Base-by-base conservation (phyloP, 2,113 vertebrate genomes). In the Leptobrachium leishanense region DNA sequence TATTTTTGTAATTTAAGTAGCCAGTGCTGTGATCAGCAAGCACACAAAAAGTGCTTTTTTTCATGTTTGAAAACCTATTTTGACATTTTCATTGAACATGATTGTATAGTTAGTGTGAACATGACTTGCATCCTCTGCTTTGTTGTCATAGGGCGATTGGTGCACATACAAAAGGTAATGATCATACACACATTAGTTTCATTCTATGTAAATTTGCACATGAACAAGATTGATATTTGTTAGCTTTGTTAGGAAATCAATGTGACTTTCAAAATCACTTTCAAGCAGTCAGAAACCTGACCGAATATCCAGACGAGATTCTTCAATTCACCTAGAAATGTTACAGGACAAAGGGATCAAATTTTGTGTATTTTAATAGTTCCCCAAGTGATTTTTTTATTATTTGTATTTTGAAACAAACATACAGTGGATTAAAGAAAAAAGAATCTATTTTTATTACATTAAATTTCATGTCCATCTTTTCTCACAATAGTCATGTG, bases 291-390 rank as follows among this genome's bases (percentile, higher is more conserved):
- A 86, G 79, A 80, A 87, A 74, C 82, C 71, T 82, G 85, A 83
- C 72, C 84, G 86, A 77, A 74, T 84, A 46, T 81, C 54, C 62
- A 44, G 2, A 77, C 69, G 68, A 81, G 66, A 68, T 82, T 83
- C 9, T 72, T 82, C 76, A 72, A 75, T 76, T 87, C 82, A 78
- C 87, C 41, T 88, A 88, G 83, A 82, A 87, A 84, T 84, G 86
- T 86, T 83, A 79, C 75, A 82, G 85, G 75, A 68, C 55, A 87
- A 86, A 82, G 80, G 84, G 86, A 91, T 87, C 82, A 91, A 89
- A 82, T 83, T 73, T 86, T 68, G 74, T 83, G 41, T 83, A 71
- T 82, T 79, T 90, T 79, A 77, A 78, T 76, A 84, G 39, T 68
- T 77, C 15, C 82, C 31, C 74, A 31, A 2, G 1, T 11, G 64